A percentile compares a stretch with the other conserved stretches of the same genome.
These are phyloP conservation scores for Crotalus helleri DNA, from an alignment of 2,113 vertebrate species.

Conservation along the genomic window DNA sequence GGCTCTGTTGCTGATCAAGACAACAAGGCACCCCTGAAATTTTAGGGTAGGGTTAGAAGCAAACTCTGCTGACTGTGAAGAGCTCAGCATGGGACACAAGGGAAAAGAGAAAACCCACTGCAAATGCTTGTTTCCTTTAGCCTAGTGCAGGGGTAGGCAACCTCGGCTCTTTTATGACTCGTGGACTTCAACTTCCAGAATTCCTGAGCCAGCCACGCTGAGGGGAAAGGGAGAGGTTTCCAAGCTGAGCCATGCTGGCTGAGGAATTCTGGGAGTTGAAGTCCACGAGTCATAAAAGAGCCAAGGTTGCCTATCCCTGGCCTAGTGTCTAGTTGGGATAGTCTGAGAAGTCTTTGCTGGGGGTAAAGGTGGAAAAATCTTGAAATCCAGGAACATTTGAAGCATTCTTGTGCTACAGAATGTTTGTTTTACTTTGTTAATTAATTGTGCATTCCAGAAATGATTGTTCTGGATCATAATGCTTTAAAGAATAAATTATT, in stretches of 20 bases:
- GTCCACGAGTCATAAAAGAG: too few species aligned
- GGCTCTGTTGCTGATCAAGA: neutral
- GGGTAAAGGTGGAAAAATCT: neutral
- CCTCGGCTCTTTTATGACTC: too few species aligned
- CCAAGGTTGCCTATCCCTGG: too few species aligned
- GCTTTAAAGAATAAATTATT: slow-evolving; percentile 41
- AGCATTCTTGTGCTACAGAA: neutral
- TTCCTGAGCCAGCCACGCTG: too few species aligned
- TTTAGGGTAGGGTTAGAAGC: neutral
- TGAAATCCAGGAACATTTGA: neutral
- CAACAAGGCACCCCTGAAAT: neutral
- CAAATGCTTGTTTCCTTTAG: neutral
- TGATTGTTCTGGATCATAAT: neutral
- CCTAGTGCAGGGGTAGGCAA: too few species aligned
- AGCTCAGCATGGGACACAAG: neutral
- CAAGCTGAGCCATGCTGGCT: too few species aligned
- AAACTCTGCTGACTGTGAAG: neutral
- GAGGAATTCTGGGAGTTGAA: too few species aligned
- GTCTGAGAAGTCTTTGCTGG: neutral
- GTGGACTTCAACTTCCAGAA: too few species aligned
- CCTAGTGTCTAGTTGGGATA: neutral
- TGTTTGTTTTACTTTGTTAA: neutral
- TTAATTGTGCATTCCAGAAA: neutral
- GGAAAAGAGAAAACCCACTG: neutral
- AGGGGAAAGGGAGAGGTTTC: too few species aligned